Percentiles rank a stretch among this genome's conserved stretches.
phyloP scores from a whole-genome alignment of 2,797 vertebrate genomes.

The Gymnodraco acuticeps region DNA sequence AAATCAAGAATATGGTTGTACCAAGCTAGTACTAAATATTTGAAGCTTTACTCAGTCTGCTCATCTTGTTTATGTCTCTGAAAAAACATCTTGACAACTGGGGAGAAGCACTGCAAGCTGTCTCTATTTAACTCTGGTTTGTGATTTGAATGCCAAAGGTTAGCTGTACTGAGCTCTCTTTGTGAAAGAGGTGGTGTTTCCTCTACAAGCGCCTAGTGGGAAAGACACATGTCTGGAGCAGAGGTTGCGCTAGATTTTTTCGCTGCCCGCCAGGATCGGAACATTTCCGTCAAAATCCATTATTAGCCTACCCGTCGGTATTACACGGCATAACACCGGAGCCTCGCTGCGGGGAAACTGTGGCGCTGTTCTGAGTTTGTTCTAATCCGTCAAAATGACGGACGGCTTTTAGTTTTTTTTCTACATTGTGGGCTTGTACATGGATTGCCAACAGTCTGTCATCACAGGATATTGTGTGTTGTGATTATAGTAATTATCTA shows the following conservation, averaged over 20 bases:
- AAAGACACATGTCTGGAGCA: slow-evolving; percentile 50
- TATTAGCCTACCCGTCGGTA: no score
- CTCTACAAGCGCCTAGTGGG: slow-evolving; percentile 26
- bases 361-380: no score
- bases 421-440: no score
- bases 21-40: not conserved
- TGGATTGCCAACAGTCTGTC: no score
- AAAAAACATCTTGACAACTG: not conserved
- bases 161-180: not conserved
- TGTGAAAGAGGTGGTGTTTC: not conserved
- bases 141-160: slow-evolving; percentile 29
- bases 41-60: not conserved
- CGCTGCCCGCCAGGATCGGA: no score
- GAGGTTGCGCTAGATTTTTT: no score
- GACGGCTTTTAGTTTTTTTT: no score
- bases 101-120: slow-evolving; percentile 2
- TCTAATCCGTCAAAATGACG: no score
- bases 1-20: slow-evolving; percentile 8
- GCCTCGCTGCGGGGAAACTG: no score
- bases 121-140: slow-evolving; percentile 34
- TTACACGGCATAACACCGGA: no score
- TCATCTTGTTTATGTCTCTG: slow-evolving; percentile 10
- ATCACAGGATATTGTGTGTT: not conserved
- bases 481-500: slow-evolving; percentile 13
- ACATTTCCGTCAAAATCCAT: no score